phyloP scores from a whole-genome alignment of 1,140 invertebrate species.

The Dendrolimus kikuchii region DNA sequence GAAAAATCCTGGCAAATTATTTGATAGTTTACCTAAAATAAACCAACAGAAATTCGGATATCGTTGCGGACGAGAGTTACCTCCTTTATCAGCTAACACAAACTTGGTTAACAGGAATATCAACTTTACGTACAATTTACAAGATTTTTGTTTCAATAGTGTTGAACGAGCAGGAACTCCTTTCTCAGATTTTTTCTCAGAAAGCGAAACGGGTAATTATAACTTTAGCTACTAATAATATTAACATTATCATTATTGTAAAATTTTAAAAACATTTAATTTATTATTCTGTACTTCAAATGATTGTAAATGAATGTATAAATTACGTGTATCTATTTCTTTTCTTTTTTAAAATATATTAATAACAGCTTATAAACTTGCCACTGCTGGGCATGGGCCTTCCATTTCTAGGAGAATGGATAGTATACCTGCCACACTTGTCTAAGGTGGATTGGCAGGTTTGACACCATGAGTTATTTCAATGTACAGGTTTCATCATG shows the following conservation, averaged over 20 bases:
- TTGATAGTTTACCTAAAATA: constrained; percentile 56
- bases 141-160: constrained; percentile 30
- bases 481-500: too few species aligned
- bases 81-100: constrained; percentile 43
- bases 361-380: too few species aligned
- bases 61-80: constrained; percentile 36
- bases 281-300: too few species aligned
- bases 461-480: too few species aligned
- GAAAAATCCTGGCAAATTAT: constrained; percentile 47
- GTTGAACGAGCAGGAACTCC: constrained; percentile 47
- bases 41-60: constrained; percentile 44
- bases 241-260: background rate
- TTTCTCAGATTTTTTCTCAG: constrained; percentile 59
- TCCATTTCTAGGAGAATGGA: too few species aligned
- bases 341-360: too few species aligned
- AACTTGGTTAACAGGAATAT: constrained; percentile 49
- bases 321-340: too few species aligned
- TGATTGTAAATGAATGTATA: too few species aligned
- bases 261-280: too few species aligned
- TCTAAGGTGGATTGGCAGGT: too few species aligned
- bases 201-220: constrained; percentile 54
- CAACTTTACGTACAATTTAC: constrained; percentile 36
- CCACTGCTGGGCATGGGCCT: too few species aligned
- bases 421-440: too few species aligned
- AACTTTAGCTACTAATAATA: background rate